Percentiles rank a stretch among this genome's conserved stretches.
phyloP scores from a whole-genome alignment of 1,140 invertebrate genomes.

The Mizuhopecten yessoensis region DNA sequence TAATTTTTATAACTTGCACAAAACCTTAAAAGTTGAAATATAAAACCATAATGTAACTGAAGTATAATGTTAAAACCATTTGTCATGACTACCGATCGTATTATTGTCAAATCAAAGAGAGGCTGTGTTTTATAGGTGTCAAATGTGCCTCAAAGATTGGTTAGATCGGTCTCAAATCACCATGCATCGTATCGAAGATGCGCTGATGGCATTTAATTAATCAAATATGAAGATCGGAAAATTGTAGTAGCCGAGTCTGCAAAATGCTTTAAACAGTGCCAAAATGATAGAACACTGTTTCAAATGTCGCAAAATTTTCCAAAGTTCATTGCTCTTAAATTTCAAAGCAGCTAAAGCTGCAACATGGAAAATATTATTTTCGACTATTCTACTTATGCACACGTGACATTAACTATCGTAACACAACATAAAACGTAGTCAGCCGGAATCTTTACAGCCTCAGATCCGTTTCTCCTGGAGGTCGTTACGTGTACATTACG shows the following conservation, averaged over 20 bases:
- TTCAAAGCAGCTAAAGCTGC: too few species aligned
- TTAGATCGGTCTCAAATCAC: too few species aligned
- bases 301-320: too few species aligned
- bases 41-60: not conserved
- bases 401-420: not conserved
- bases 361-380: not conserved
- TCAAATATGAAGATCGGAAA: not conserved
- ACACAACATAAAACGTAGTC: not conserved
- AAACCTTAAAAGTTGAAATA: not conserved
- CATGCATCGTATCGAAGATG: constrained; percentile 22
- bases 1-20: not conserved
- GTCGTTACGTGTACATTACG: too few species aligned
- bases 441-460: not conserved
- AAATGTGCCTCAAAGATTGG: too few species aligned
- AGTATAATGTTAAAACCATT: constrained; percentile 19
- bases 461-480: not conserved
- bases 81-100: not conserved
- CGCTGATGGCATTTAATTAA: not conserved
- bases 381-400: too few species aligned
- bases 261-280: not conserved
- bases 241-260: not conserved
- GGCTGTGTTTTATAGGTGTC: not conserved
- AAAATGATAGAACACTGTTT: not conserved
- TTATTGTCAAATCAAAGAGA: constrained; percentile 28
- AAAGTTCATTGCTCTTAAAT: too few species aligned